A percentile compares a stretch with the other conserved stretches of the same genome.
phyloP scores from a whole-genome alignment of 2,797 vertebrate species.

The Poeciliopsis gracilis region DNA sequence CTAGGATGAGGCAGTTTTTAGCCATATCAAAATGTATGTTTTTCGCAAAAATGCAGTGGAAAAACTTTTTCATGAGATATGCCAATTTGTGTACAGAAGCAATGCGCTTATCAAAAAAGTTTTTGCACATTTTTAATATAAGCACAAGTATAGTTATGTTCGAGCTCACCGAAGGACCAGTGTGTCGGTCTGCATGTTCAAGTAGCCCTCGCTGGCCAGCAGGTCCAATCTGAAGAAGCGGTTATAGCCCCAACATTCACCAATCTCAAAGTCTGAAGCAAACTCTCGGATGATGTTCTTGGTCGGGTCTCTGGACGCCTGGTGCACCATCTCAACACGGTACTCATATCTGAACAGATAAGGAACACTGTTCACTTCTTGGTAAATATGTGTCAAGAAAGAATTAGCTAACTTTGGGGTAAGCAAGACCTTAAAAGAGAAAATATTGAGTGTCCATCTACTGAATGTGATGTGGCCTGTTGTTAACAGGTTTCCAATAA shows the following conservation, averaged over 20 bases:
- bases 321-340: slow-evolving; percentile 98
- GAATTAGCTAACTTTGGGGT: neutral
- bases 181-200: slow-evolving; percentile 96
- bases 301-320: slow-evolving; percentile 94
- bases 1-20: too few species aligned
- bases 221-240: slow-evolving; percentile 97
- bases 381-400: neutral
- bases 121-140: neutral
- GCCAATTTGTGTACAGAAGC: too few species aligned
- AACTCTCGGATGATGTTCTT: slow-evolving; percentile 99
- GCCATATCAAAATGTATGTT: too few species aligned
- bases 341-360: slow-evolving; percentile 89
- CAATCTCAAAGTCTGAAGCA: slow-evolving; percentile 97
- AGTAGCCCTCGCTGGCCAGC: slow-evolving; percentile 95
- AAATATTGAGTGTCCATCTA: too few species aligned
- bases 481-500: too few species aligned
- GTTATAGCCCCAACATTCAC: slow-evolving; percentile 99
- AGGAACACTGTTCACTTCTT: neutral
- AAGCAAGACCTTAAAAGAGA: neutral
- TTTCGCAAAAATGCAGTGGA: too few species aligned
- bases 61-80: too few species aligned
- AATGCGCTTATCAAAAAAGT: too few species aligned
- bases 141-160: neutral
- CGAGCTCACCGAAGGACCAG: slow-evolving; percentile 91
- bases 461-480: too few species aligned